Conservation (phyloP, 1,140 invertebrate species). For the Wasmannia auropunctata region DNA sequence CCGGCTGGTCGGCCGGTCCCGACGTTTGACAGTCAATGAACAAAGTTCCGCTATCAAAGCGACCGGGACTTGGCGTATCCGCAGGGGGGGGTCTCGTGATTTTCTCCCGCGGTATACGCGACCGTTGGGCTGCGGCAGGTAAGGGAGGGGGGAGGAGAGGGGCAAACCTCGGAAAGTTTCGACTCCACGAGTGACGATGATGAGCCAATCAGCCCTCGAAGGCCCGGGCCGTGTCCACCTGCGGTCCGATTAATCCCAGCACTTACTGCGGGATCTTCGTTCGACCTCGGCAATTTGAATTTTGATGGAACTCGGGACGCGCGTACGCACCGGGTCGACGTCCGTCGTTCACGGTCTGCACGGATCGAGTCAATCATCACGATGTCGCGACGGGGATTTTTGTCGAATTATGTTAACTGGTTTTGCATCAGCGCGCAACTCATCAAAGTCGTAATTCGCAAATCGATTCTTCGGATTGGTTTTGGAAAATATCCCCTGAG, state of each 20-base stretch:
- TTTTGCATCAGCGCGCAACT: too few relatives aligned
- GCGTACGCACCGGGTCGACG: neutral
- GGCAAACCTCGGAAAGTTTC: neutral
- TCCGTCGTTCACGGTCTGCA: neutral
- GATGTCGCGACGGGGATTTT: neutral
- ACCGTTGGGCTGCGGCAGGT: too few relatives aligned
- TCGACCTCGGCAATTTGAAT: constrained; percentile 21
- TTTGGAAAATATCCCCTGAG: too few relatives aligned
- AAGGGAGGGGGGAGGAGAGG: neutral
- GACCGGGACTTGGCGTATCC: neutral
- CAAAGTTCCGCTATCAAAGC: constrained; percentile 42
- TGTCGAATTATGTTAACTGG: neutral
- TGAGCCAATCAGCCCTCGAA: neutral
- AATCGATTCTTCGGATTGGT: neutral
- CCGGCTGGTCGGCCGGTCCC: neutral
- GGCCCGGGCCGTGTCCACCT: neutral
- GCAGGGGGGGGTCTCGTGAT: constrained; percentile 19
- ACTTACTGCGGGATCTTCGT: neutral
- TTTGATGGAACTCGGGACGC: neutral
- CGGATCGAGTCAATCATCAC: neutral
- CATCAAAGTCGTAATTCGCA: neutral
- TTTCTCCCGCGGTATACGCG: constrained; percentile 11
- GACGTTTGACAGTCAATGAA: constrained; percentile 39
- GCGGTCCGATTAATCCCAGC: constrained; percentile 30
- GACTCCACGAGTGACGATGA: constrained; percentile 10